Evolutionary conservation across 1,140 invertebrate species (phyloP).

Genomic region (Nilaparvata lugens): DNA sequence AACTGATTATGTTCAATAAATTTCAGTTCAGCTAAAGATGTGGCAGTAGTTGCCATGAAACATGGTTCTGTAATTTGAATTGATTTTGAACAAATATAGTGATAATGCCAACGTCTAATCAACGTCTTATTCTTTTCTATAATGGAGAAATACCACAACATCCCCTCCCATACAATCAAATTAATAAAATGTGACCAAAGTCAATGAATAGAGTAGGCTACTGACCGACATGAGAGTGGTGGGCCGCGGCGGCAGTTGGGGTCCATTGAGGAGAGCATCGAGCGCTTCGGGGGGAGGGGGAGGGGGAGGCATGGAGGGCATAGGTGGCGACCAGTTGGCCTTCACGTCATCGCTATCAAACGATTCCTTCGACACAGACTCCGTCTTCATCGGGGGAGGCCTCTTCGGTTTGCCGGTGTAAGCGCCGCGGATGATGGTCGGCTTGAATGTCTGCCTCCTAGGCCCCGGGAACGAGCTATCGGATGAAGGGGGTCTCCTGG

Average conservation of each 20-base stretch:
- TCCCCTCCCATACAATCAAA: no score
- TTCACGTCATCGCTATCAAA: neutral
- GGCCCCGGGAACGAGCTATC: constrained; percentile 13
- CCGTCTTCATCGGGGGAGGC: constrained; percentile 14
- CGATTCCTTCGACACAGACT: neutral
- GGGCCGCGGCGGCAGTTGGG: constrained; percentile 21
- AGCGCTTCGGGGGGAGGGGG: constrained; percentile 49
- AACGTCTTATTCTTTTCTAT: no score
- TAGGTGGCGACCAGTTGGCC: constrained; percentile 51
- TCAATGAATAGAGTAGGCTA: neutral
- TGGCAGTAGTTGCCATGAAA: no score
- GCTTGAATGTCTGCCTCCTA: constrained; percentile 6
- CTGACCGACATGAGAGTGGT: constrained; percentile 8
- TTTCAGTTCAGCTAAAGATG: no score
- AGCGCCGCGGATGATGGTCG: constrained; percentile 18
- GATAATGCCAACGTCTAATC: no score
- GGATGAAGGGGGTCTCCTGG: constrained; percentile 17
- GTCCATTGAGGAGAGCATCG: constrained; percentile 29
- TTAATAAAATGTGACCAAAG: no score
- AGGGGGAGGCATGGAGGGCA: constrained; percentile 64
- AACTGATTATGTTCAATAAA: no score
- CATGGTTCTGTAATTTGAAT: no score
- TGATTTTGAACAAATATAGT: no score
- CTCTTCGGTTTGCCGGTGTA: constrained; percentile 14
- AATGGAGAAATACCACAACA: no score